Percentiles rank a stretch among this genome's conserved stretches.
Evolutionary conservation across 1,140 invertebrate genomes (phyloP).

Genomic region (Pogonomyrmex barbatus): DNA sequence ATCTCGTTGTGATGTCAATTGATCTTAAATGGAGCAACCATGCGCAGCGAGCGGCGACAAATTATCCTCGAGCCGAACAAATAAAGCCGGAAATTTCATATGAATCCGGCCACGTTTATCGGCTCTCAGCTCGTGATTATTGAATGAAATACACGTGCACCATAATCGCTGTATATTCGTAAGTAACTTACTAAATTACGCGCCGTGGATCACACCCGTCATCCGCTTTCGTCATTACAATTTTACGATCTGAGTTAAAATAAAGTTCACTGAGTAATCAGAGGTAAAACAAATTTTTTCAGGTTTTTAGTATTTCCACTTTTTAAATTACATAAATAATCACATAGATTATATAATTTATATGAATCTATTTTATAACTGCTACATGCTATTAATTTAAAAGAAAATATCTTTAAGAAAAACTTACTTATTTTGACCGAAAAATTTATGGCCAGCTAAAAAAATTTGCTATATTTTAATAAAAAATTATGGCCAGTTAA

Average conservation of each 20-base stretch:
- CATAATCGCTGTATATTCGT: neutral
- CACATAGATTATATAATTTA: neutral
- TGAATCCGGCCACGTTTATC: constrained; percentile 67
- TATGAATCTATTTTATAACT: neutral
- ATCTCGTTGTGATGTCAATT: constrained; percentile 54
- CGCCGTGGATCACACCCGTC: constrained; percentile 11
- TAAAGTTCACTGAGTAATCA: neutral
- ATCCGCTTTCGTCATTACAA: constrained; percentile 12
- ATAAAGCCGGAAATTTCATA: constrained; percentile 75
- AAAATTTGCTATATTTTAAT: no score
- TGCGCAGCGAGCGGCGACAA: constrained; percentile 41
- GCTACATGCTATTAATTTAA: no score
- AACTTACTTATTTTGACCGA: no score
- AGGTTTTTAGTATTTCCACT: neutral
- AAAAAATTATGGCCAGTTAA: no score
- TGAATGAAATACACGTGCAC: constrained; percentile 68
- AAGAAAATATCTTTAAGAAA: no score
- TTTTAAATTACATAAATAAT: neutral
- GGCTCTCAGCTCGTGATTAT: constrained; percentile 13
- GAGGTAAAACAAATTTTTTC: neutral
- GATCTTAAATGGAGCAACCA: constrained; percentile 66
- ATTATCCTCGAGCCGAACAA: constrained; percentile 63
- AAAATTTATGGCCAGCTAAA: no score
- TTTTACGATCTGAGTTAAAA: neutral
- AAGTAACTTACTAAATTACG: constrained; percentile 66